Percentiles rank a stretch among this genome's conserved stretches.
Conservation (phyloP, 1,140 invertebrate genomes). For the Philaenus spumarius region DNA sequence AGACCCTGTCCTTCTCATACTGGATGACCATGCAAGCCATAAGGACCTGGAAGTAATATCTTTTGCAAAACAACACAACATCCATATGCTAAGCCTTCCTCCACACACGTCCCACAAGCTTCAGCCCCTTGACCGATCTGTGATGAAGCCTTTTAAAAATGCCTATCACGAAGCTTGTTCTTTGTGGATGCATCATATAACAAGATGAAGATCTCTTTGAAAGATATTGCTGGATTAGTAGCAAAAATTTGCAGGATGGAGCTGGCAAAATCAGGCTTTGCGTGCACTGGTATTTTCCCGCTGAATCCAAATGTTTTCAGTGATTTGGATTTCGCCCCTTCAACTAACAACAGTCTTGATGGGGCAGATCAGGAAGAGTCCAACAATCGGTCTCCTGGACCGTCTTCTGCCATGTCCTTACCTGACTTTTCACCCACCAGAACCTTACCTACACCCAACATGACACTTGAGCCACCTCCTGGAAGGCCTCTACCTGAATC, state of each 20-base stretch:
- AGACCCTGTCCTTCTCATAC: slow-evolving; percentile 31
- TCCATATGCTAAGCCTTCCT: slow-evolving; percentile 36
- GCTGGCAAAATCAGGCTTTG: slow-evolving; percentile 26
- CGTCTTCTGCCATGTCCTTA: neutral
- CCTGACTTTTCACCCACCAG: too few species aligned
- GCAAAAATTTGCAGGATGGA: slow-evolving; percentile 33
- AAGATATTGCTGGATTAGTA: slow-evolving; percentile 32
- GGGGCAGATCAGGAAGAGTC: too few species aligned
- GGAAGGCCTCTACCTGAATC: too few species aligned
- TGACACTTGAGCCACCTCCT: too few species aligned
- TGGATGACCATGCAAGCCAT: slow-evolving; percentile 36
- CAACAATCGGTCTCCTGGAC: neutral
- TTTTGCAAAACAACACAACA: slow-evolving; percentile 34
- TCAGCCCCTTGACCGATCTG: slow-evolving; percentile 35
- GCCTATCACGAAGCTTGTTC: slow-evolving; percentile 29
- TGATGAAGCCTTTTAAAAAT: slow-evolving; percentile 39
- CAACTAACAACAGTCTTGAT: too few species aligned
- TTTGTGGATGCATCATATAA: neutral
- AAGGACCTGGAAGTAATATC: slow-evolving; percentile 35
- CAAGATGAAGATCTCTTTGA: neutral
- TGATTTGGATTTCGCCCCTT: slow-evolving; percentile 17
- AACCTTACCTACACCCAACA: too few species aligned
- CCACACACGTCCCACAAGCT: too few species aligned
- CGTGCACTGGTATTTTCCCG: slow-evolving; percentile 14
- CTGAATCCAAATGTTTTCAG: slow-evolving; percentile 14